phyloP scores from a whole-genome alignment of 1,140 invertebrate genomes.

The Patella vulgata region DNA sequence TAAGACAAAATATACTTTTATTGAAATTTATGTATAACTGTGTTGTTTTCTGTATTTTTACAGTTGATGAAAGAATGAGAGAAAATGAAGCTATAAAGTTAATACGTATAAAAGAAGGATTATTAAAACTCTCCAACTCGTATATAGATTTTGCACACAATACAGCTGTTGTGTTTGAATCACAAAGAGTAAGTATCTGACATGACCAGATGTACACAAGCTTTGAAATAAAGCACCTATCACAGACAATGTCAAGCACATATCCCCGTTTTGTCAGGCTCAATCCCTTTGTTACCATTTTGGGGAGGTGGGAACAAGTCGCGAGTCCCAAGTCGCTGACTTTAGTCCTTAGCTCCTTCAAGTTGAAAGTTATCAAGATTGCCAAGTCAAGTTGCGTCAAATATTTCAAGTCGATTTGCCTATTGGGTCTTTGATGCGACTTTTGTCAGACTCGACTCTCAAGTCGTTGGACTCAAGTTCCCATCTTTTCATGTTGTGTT shows the following conservation, averaged over 20 bases:
- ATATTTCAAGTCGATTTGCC: too few species aligned
- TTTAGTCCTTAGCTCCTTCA: too few species aligned
- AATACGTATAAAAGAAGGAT: constrained; percentile 69
- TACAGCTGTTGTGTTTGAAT: constrained; percentile 69
- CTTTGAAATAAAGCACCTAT: neutral
- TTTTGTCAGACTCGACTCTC: too few species aligned
- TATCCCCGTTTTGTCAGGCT: too few species aligned
- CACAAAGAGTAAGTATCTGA: constrained; percentile 61
- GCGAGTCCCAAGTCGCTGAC: too few species aligned
- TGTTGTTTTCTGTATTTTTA: constrained; percentile 18
- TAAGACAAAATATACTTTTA: neutral
- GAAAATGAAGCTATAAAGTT: constrained; percentile 73
- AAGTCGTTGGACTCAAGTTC: too few species aligned
- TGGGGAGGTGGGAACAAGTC: neutral
- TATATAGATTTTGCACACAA: constrained; percentile 69
- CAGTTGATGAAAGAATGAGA: constrained; percentile 68
- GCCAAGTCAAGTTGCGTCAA: too few species aligned
- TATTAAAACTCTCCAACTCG: constrained; percentile 69
- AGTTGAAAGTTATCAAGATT: too few species aligned
- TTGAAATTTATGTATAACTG: neutral
- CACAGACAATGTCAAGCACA: too few species aligned
- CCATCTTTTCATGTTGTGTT: too few species aligned
- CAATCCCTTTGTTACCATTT: too few species aligned
- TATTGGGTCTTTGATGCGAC: too few species aligned
- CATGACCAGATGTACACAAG: neutral